These are phyloP conservation scores for Mormyrus hasselquistii DNA, from an alignment of 2,797 vertebrate genomes.

Conservation along the genomic window DNA sequence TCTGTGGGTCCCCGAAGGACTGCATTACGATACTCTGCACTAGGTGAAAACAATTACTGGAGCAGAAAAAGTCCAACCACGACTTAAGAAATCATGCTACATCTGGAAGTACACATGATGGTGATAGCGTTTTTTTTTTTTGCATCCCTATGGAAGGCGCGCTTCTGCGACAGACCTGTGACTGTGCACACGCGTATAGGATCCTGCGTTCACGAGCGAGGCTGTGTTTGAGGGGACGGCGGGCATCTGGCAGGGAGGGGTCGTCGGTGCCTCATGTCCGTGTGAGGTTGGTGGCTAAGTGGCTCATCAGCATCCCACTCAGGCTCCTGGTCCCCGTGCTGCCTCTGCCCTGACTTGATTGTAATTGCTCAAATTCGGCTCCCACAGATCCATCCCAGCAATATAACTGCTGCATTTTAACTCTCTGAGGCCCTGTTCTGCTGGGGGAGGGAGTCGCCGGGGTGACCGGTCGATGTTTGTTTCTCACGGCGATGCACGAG, in stretches of 20 bases:
- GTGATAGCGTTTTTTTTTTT: not conserved
- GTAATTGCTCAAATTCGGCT: constrained; percentile 99
- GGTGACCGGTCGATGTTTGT: constrained; percentile 10
- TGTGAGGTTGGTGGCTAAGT: constrained; percentile 91
- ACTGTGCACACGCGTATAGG: not conserved
- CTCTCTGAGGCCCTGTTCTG: constrained; percentile 75
- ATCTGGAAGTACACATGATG: not conserved
- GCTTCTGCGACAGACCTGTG: not conserved
- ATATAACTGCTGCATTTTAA: constrained; percentile 99
- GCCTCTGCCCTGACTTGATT: constrained; percentile 99
- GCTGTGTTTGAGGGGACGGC: constrained; percentile 3
- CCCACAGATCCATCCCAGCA: constrained; percentile 98
- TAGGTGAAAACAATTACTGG: not conserved
- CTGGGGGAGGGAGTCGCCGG: constrained; percentile 33
- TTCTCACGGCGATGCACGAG: not conserved
- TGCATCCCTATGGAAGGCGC: not conserved
- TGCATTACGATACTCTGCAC: not conserved
- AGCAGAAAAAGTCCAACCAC: not conserved
- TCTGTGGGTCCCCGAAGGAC: not conserved
- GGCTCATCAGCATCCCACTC: constrained; percentile 99
- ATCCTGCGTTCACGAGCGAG: not conserved
- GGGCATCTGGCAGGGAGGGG: constrained; percentile 60
- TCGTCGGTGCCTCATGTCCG: constrained; percentile 85
- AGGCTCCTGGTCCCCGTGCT: constrained; percentile 94
- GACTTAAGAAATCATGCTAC: not conserved